phyloP scores from a whole-genome alignment of 2,797 vertebrate genomes.

The Lepilemur septentrionalis region DNA sequence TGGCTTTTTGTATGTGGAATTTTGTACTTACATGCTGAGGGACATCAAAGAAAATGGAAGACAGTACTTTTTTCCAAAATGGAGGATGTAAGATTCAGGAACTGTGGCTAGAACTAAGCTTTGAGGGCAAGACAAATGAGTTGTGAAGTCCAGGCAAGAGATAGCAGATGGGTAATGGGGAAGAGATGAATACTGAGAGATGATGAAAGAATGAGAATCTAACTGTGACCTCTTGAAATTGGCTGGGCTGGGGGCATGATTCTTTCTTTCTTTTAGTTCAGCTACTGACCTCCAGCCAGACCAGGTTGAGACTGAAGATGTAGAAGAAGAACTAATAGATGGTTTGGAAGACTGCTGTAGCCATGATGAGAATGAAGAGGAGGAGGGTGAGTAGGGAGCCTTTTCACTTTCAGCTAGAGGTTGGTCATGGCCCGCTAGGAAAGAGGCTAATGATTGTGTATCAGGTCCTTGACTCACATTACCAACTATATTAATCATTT shows the following conservation, averaged over 20 bases:
- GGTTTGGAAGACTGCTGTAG: constrained; percentile 87
- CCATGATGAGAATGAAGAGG: constrained; percentile 86
- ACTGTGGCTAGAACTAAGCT: background rate
- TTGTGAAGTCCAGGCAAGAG: background rate
- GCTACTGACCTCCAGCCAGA: constrained; percentile 51
- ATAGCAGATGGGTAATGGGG: background rate
- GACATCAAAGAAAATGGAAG: background rate
- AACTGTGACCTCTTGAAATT: background rate
- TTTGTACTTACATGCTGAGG: background rate
- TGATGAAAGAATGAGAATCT: background rate
- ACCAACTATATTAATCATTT: background rate
- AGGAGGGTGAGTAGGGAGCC: constrained; percentile 62
- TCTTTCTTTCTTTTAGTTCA: constrained; percentile 66
- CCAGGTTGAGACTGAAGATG: constrained; percentile 70
- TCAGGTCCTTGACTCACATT: background rate
- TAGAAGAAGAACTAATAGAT: constrained; percentile 90
- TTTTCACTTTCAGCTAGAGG: background rate
- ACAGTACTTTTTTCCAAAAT: background rate
- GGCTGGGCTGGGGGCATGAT: background rate
- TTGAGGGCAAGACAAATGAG: background rate
- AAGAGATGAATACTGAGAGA: background rate
- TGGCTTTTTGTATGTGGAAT: constrained; percentile 4
- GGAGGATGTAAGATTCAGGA: background rate
- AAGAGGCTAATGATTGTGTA: background rate
- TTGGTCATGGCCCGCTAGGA: rapidly evolving